Percentiles rank a stretch among this genome's conserved stretches.
Evolutionary conservation across 1,140 invertebrate genomes (phyloP).

Genomic region (Papilio xuthus): DNA sequence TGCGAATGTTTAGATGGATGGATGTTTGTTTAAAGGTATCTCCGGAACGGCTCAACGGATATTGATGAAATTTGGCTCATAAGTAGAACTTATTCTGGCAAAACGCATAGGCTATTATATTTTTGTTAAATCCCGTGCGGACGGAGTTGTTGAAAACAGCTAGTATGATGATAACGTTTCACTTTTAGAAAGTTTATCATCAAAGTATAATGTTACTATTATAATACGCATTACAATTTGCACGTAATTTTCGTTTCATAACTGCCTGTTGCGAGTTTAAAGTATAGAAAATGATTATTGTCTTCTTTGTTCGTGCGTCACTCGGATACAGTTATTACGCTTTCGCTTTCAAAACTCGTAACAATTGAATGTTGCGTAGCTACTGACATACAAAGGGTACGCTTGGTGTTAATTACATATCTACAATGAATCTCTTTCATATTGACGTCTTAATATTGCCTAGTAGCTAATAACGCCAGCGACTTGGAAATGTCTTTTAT

Average conservation of each 20-base stretch:
- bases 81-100: no score
- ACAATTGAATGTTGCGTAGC: conserved; percentile 31
- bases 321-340: conserved; percentile 31
- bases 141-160: no score
- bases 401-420: conserved; percentile 18
- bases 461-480: not conserved
- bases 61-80: no score
- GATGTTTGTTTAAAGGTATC: no score
- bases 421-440: conserved; percentile 6
- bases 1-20: no score
- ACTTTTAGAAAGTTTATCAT: conserved; percentile 17
- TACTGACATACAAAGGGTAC: conserved; percentile 22
- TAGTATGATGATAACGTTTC: conserved; percentile 23
- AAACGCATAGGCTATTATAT: no score
- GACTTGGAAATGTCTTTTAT: not conserved
- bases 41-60: no score
- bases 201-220: conserved; percentile 27
- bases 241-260: conserved; percentile 51
- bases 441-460: conserved; percentile 21
- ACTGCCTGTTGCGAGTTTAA: conserved; percentile 50
- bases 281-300: conserved; percentile 40
- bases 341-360: conserved; percentile 28
- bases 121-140: no score
- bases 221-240: conserved; percentile 50
- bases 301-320: conserved; percentile 18